These are phyloP conservation scores for Cantharis rustica DNA, from an alignment of 2,888 invertebrate genomes.

Conservation along the genomic window DNA sequence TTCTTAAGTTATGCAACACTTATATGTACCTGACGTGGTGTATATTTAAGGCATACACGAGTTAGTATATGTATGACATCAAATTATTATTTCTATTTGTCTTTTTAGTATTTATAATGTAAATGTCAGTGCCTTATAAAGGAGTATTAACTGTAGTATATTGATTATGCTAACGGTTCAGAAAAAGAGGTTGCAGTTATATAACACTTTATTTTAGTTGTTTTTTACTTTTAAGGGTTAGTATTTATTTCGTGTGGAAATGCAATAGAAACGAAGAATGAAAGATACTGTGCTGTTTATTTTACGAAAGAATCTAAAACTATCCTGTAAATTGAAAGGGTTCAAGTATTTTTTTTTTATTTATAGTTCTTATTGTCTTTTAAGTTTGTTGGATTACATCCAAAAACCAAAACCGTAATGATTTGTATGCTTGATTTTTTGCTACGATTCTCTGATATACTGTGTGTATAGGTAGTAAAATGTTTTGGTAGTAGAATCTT, in stretches of 20 bases:
- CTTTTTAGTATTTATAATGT: background rate
- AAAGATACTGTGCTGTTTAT: background rate
- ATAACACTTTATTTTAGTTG: background rate
- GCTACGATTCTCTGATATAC: background rate
- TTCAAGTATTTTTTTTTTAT: conserved; percentile 24
- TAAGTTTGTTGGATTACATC: conserved; percentile 14
- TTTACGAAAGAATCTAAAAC: conserved; percentile 24
- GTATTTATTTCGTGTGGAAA: background rate
- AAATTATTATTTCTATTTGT: too few species aligned
- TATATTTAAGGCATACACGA: too few species aligned
- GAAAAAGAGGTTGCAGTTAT: background rate
- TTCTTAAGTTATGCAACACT: too few species aligned
- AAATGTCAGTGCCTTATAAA: background rate
- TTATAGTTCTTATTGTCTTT: conserved; percentile 15
- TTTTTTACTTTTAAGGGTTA: background rate
- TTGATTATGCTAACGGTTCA: background rate
- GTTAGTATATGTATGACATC: too few species aligned
- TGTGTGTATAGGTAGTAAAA: background rate
- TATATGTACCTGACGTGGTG: too few species aligned
- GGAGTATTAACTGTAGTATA: background rate
- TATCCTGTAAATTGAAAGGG: conserved; percentile 25
- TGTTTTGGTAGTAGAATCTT: background rate
- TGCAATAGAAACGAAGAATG: background rate
- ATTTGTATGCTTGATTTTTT: background rate
- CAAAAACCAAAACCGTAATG: conserved; percentile 16